Conservation (phyloP, 1,140 invertebrate species). For the Drosophila leontia region DNA sequence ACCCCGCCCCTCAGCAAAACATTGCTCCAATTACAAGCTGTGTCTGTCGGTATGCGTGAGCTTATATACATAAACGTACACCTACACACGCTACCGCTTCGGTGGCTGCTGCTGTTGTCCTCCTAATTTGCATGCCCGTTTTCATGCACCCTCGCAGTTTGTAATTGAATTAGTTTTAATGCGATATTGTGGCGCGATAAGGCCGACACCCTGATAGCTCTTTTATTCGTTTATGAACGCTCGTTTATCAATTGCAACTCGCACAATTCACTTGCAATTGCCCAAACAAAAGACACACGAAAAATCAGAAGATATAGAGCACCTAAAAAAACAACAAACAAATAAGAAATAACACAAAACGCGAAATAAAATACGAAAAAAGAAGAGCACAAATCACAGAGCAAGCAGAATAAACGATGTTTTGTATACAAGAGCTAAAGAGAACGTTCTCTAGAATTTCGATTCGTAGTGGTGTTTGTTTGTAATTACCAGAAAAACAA, state of each 20-base stretch:
- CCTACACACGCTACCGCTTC: conserved; percentile 6
- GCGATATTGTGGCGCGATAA: conserved; percentile 48
- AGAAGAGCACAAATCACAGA: conserved; percentile 49
- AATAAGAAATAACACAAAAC: conserved; percentile 6
- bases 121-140: conserved; percentile 58
- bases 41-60: conserved; percentile 9
- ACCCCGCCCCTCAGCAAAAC: conserved; percentile 29
- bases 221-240: conserved; percentile 41
- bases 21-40: conserved; percentile 64
- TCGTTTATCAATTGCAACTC: conserved; percentile 58
- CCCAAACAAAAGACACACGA: conserved; percentile 28
- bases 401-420: conserved; percentile 39
- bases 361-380: conserved; percentile 21
- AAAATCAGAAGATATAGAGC: conserved; percentile 20
- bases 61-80: not conserved
- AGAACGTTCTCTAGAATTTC: conserved; percentile 10
- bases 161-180: conserved; percentile 81
- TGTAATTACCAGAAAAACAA: not conserved
- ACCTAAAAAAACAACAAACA: conserved; percentile 2
- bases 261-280: conserved; percentile 56
- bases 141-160: conserved; percentile 45
- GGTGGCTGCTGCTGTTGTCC: conserved; percentile 14
- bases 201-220: conserved; percentile 54
- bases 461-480: not conserved
- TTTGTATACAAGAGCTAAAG: conserved; percentile 3